These are phyloP conservation scores for Erythrolamprus reginae DNA, from an alignment of 2,113 vertebrate species.

Conservation along the genomic window DNA sequence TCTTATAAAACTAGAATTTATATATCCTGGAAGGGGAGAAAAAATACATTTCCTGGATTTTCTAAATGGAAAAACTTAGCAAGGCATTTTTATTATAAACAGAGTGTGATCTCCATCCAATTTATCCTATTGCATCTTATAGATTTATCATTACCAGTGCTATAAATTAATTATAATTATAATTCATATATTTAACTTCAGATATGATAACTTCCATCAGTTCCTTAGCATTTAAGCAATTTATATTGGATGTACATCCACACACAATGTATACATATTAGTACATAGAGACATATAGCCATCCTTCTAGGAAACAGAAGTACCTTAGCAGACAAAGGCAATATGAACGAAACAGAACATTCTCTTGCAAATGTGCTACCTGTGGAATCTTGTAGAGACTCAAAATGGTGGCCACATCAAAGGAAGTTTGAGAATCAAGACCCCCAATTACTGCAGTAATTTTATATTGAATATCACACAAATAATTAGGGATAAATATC, in stretches of 20 bases:
- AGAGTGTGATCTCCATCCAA: background rate
- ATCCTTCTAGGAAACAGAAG: background rate
- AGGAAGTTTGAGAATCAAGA: background rate
- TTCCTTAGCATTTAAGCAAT: background rate
- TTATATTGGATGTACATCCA: background rate
- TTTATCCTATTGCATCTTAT: background rate
- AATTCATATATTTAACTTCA: background rate
- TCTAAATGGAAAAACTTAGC: background rate
- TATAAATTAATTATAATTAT: background rate
- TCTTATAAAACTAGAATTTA: background rate
- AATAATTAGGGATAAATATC: background rate
- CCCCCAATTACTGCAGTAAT: background rate
- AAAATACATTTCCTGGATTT: background rate
- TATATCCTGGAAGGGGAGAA: background rate
- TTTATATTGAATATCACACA: background rate
- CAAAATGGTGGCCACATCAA: background rate
- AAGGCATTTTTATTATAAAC: background rate
- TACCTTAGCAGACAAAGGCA: background rate
- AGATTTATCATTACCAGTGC: background rate
- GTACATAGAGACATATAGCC: too few species aligned
- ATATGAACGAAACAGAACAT: background rate
- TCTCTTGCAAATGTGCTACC: background rate
- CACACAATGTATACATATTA: too few species aligned
- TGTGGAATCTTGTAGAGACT: background rate
- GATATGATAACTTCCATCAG: background rate